These are phyloP conservation scores for Barnardius zonarius DNA, from an alignment of 2,113 vertebrate genomes.

Conservation along the genomic window DNA sequence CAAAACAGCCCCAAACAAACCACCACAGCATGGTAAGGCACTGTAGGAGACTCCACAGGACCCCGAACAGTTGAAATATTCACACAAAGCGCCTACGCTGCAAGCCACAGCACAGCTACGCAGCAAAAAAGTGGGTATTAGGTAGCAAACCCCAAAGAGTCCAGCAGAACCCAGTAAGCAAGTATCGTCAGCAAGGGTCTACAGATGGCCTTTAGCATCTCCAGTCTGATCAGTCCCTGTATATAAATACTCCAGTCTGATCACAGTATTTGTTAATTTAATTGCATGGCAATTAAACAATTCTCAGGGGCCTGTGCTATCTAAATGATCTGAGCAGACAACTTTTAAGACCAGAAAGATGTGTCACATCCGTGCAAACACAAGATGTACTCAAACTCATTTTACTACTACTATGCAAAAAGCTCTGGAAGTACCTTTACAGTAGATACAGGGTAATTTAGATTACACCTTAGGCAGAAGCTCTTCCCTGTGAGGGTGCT, in stretches of 20 bases:
- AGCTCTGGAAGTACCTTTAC: background rate
- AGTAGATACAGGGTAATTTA: background rate
- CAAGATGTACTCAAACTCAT: background rate
- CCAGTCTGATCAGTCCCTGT: background rate
- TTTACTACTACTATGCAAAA: background rate
- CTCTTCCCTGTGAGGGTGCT: background rate
- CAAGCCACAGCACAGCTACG: background rate
- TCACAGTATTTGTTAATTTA: conserved; percentile 24
- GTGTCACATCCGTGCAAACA: background rate
- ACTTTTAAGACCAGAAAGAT: background rate
- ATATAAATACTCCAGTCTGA: background rate
- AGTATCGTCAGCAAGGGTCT: background rate
- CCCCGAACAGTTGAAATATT: background rate
- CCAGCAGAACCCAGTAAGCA: background rate
- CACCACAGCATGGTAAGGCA: background rate
- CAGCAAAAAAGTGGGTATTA: background rate
- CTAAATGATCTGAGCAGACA: background rate
- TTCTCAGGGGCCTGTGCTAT: background rate
- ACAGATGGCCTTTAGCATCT: background rate
- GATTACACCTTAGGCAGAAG: background rate
- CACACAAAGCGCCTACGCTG: background rate
- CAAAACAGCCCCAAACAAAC: background rate
- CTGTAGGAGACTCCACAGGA: rapidly evolving
- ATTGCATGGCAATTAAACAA: conserved; percentile 21
- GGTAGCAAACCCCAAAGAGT: rapidly evolving